A percentile compares a stretch with the other conserved stretches of the same genome.
These are phyloP conservation scores for Anser brachyrhynchus DNA, from an alignment of 2,113 vertebrate genomes.

Conservation along the genomic window DNA sequence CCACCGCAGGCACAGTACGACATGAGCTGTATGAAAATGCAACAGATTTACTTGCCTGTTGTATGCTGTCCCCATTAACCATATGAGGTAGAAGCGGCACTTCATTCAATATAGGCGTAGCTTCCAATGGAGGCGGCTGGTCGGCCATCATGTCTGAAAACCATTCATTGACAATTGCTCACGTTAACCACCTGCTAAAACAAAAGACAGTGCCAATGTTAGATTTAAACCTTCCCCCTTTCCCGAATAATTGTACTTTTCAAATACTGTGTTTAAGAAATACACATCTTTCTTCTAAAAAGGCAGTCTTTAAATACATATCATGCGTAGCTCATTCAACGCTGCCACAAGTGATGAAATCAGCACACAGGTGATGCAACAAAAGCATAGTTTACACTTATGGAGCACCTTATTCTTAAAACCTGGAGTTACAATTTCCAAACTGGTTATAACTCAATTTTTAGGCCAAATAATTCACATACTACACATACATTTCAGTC, in stretches of 20 bases:
- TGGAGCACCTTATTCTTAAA: not conserved
- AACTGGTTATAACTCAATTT: not conserved
- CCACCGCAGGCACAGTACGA: rapidly evolving
- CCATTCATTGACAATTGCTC: slow-evolving; percentile 73
- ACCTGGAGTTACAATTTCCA: not conserved
- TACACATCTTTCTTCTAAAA: not conserved
- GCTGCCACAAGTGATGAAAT: rapidly evolving
- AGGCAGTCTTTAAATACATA: not conserved
- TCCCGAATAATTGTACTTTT: not conserved
- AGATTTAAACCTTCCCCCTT: rapidly evolving
- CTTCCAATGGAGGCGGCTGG: slow-evolving; percentile 79
- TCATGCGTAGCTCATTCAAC: not conserved
- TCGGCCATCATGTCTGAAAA: slow-evolving; percentile 82
- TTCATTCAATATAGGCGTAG: slow-evolving; percentile 77
- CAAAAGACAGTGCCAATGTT: not conserved
- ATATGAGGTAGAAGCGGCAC: slow-evolving; percentile 79
- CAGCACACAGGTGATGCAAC: rapidly evolving
- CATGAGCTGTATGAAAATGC: rapidly evolving
- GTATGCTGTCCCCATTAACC: slow-evolving; percentile 78
- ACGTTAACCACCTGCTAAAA: slow-evolving; percentile 36
- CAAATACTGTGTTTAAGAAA: not conserved
- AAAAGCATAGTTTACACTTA: not conserved
- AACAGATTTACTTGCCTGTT: slow-evolving; percentile 66
- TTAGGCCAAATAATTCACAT: not conserved
- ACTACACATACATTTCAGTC: not conserved